Percentiles rank a stretch among this genome's conserved stretches.
These are phyloP conservation scores for Psilopsiagon aymara DNA, from an alignment of 2,113 vertebrate genomes.

Conservation along the genomic window DNA sequence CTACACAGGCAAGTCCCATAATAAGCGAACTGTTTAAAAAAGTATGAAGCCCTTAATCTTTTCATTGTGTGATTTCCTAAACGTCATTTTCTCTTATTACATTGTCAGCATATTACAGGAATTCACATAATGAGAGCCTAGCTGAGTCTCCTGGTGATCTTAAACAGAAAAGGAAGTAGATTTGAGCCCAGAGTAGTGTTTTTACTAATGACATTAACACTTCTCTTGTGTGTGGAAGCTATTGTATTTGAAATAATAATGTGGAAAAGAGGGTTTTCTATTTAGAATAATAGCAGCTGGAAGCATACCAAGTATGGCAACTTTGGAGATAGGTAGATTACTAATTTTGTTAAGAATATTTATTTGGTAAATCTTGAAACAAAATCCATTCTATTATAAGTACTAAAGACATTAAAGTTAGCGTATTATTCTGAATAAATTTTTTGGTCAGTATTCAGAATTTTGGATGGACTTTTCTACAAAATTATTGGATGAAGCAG, in stretches of 20 bases:
- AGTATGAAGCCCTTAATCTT: neutral
- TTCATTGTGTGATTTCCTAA: neutral
- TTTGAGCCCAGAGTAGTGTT: neutral
- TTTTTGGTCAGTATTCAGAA: neutral
- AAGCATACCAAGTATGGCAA: neutral
- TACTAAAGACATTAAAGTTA: neutral
- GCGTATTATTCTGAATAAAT: neutral
- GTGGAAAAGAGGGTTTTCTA: neutral
- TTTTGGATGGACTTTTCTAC: neutral
- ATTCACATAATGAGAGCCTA: neutral
- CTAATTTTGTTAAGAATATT: neutral
- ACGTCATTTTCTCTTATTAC: neutral
- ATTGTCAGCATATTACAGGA: neutral
- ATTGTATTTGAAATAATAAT: neutral
- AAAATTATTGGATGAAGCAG: neutral
- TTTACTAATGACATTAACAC: neutral
- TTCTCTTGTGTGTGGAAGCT: neutral
- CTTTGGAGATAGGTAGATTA: neutral
- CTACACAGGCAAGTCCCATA: neutral
- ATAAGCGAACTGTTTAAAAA: neutral
- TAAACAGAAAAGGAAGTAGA: neutral
- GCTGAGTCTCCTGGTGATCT: neutral
- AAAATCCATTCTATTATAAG: neutral
- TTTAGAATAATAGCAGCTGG: neutral
- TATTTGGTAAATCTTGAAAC: neutral